Evolutionary conservation across 2,797 vertebrate genomes (phyloP).

Genomic region (Mionectes olivaceus): DNA sequence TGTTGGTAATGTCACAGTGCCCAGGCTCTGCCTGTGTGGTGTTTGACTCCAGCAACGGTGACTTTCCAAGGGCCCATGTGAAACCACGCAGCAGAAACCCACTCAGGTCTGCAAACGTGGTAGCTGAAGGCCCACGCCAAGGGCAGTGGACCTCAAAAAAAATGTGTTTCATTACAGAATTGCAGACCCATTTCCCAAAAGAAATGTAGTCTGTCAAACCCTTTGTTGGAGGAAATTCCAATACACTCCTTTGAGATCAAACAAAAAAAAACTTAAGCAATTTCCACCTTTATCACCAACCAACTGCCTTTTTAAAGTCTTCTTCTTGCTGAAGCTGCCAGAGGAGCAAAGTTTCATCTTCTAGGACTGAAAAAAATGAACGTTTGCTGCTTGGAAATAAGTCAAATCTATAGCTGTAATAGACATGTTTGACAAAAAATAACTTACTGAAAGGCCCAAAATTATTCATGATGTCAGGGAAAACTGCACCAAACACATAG

Average conservation of each 20-base stretch:
- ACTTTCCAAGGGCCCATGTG: not conserved
- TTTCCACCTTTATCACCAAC: not conserved
- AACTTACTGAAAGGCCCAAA: not conserved
- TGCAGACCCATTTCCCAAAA: not conserved
- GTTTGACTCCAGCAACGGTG: not conserved
- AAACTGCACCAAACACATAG: not conserved
- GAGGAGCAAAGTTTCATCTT: not conserved
- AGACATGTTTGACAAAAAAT: conserved; percentile 24
- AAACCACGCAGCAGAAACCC: not conserved
- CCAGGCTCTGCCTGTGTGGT: not conserved
- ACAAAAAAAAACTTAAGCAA: not conserved
- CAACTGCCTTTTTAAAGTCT: not conserved
- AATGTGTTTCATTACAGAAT: fast-evolving
- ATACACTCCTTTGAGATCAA: not conserved
- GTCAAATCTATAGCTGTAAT: conserved; percentile 1
- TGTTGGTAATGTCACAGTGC: not conserved
- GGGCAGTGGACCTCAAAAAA: not conserved
- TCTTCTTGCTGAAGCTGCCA: not conserved
- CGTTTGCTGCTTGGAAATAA: not conserved
- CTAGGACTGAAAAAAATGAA: conserved; percentile 25
- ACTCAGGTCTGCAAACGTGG: not conserved
- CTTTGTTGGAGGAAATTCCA: not conserved
- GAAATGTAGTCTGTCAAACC: not conserved
- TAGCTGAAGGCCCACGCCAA: not conserved
- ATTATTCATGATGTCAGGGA: conserved; percentile 40